A percentile compares a stretch with the other conserved stretches of the same genome.
Conservation (phyloP, 2,888 invertebrate genomes). For the Noctua janthe region DNA sequence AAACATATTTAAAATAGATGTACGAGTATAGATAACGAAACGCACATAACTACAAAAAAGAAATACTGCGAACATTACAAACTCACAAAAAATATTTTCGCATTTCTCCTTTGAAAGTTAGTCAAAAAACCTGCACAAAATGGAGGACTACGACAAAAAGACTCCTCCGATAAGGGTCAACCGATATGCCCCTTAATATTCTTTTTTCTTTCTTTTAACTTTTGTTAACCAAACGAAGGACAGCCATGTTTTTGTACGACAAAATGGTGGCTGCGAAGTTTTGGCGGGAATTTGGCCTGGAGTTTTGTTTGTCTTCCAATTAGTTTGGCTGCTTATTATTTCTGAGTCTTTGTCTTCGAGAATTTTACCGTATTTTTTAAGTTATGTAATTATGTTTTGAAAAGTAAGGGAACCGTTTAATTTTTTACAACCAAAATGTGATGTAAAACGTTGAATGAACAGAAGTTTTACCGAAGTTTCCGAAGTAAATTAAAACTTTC, state of each 20-base stretch:
- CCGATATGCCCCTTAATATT: conserved; percentile 70
- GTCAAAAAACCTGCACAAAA: conserved; percentile 70
- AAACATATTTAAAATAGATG: no score
- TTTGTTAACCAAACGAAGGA: conserved; percentile 54
- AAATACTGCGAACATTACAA: conserved; percentile 10
- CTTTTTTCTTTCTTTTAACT: conserved; percentile 61
- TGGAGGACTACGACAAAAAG: conserved; percentile 65
- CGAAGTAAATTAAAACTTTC: background rate
- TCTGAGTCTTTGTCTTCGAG: conserved; percentile 9
- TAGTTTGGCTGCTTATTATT: conserved; percentile 29
- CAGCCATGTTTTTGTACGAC: conserved; percentile 55
- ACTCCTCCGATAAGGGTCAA: conserved; percentile 77
- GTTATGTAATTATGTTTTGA: background rate
- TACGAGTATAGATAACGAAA: conserved; percentile 8
- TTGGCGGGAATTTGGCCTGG: conserved; percentile 41
- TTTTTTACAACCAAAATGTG: background rate
- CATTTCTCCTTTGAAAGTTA: conserved; percentile 55
- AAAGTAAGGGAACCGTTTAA: background rate
- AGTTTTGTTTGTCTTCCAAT: conserved; percentile 48
- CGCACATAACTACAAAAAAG: background rate
- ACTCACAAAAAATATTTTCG: conserved; percentile 36
- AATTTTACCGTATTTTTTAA: conserved; percentile 3
- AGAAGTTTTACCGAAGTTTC: background rate
- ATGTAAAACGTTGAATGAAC: background rate
- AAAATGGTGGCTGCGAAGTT: conserved; percentile 53